Conservation (phyloP, 2,797 vertebrate genomes). For the Ctenopoma multispine region DNA sequence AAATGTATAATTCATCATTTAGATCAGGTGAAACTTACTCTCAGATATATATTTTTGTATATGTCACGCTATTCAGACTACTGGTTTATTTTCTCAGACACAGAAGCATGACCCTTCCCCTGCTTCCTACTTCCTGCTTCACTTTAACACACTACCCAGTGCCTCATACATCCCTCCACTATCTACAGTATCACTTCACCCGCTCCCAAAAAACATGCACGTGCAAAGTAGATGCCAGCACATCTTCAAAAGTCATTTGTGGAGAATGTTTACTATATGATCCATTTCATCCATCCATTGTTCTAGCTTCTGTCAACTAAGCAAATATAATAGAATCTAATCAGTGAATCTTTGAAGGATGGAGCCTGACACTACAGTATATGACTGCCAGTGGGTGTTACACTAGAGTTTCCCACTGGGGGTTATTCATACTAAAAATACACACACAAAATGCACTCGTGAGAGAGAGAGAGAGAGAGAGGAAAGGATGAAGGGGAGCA, state of each 20-base stretch:
- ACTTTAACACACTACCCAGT: conserved; percentile 36
- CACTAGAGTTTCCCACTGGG: conserved; percentile 62
- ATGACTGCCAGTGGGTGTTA: conserved; percentile 61
- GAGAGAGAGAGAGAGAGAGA: conserved; percentile 36
- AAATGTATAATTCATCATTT: conserved; percentile 22
- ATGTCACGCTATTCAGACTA: conserved; percentile 28
- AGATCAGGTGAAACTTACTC: neutral
- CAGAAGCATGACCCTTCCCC: conserved; percentile 60
- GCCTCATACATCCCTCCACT: conserved; percentile 21
- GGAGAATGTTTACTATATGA: conserved; percentile 3
- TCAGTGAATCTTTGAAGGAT: conserved; percentile 42
- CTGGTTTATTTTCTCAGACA: conserved; percentile 42
- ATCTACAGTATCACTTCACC: conserved; percentile 17
- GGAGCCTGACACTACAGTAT: conserved; percentile 27
- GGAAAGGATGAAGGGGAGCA: conserved; percentile 47
- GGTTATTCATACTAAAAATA: conserved; percentile 76
- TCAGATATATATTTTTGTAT: conserved; percentile 1
- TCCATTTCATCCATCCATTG: neutral
- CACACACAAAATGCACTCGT: conserved; percentile 56
- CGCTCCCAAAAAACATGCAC: neutral
- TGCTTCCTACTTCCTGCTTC: conserved; percentile 45
- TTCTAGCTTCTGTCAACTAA: conserved; percentile 40
- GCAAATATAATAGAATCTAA: conserved; percentile 41
- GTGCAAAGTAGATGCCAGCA: neutral
- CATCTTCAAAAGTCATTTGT: neutral